phyloP scores from a whole-genome alignment of 2,797 vertebrate species.

The Girardinus metallicus region DNA sequence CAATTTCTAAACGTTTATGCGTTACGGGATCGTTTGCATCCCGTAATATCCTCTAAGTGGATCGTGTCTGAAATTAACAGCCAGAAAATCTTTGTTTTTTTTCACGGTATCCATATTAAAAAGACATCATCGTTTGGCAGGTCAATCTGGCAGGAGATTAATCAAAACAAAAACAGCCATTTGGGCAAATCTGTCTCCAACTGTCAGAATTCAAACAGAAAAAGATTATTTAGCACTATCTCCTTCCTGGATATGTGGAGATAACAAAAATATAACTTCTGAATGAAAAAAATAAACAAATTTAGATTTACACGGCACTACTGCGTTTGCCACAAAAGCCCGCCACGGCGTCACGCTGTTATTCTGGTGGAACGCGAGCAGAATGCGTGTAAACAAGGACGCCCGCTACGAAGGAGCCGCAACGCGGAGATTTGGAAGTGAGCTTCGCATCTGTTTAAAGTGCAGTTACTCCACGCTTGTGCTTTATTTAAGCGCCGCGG shows the following conservation, averaged over 20 bases:
- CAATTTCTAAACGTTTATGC: slow-evolving; percentile 16
- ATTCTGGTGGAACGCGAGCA: slow-evolving; percentile 24
- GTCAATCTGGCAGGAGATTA: slow-evolving; percentile 47
- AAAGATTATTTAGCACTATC: slow-evolving; percentile 7
- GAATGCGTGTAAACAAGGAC: slow-evolving; percentile 54
- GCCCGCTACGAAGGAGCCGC: slow-evolving; percentile 53
- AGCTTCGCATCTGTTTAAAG: slow-evolving; percentile 67
- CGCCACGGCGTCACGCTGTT: neutral
- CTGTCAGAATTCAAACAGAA: slow-evolving; percentile 34
- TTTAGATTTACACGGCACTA: neutral
- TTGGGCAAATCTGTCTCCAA: slow-evolving; percentile 46
- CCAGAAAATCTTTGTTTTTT: slow-evolving; percentile 24
- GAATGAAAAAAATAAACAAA: slow-evolving; percentile 18
- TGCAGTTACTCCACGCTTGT: slow-evolving; percentile 15
- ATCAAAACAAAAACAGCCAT: slow-evolving; percentile 57
- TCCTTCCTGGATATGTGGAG: neutral
- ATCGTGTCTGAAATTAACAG: slow-evolving; percentile 9
- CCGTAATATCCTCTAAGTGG: neutral
- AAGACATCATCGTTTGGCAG: slow-evolving; percentile 51
- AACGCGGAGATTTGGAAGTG: slow-evolving; percentile 45
- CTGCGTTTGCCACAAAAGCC: slow-evolving; percentile 14
- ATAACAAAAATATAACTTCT: neutral
- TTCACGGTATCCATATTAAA: slow-evolving; percentile 27
- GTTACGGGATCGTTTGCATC: slow-evolving; percentile 9
- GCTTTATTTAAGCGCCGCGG: slow-evolving; percentile 61